Evolutionary conservation across 2,888 invertebrate species (phyloP).

Genomic region (Parnassius orleans): DNA sequence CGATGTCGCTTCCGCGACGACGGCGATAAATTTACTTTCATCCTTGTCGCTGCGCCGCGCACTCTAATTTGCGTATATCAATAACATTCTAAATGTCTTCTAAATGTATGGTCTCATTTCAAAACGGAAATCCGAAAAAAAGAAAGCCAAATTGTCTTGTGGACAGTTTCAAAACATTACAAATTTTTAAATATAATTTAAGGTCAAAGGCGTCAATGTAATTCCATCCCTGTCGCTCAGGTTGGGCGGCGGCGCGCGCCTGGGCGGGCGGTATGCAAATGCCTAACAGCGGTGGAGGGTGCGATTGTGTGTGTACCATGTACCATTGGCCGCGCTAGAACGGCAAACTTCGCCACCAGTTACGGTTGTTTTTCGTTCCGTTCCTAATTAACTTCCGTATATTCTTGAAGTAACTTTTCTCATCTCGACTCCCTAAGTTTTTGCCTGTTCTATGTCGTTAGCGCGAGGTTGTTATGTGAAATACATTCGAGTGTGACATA

Average conservation of each 20-base stretch:
- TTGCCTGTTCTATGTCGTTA: slow-evolving; percentile 55
- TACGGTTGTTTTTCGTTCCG: slow-evolving; percentile 82
- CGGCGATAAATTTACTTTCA: slow-evolving; percentile 76
- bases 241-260: slow-evolving; percentile 78
- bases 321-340: slow-evolving; percentile 80
- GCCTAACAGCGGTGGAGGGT: slow-evolving; percentile 68
- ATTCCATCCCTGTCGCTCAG: slow-evolving; percentile 74
- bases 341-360: slow-evolving; percentile 81
- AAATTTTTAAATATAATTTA: slow-evolving; percentile 41
- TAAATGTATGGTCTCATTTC: slow-evolving; percentile 5
- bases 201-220: slow-evolving; percentile 55
- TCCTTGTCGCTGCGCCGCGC: slow-evolving; percentile 66
- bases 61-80: slow-evolving; percentile 51
- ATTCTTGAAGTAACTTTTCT: slow-evolving; percentile 80
- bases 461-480: slow-evolving; percentile 64
- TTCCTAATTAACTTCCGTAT: slow-evolving; percentile 80
- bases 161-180: slow-evolving; percentile 27
- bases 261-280: slow-evolving; percentile 82
- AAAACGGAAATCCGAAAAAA: slow-evolving; percentile 1
- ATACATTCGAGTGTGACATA: slow-evolving; percentile 68
- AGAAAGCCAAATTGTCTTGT: neutral
- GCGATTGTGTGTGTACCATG: slow-evolving; percentile 71
- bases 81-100: slow-evolving; percentile 6
- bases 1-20: slow-evolving; percentile 58
- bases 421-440: slow-evolving; percentile 69